These are phyloP conservation scores for Folsomia candida DNA, from an alignment of 2,888 invertebrate genomes.

Conservation along the genomic window DNA sequence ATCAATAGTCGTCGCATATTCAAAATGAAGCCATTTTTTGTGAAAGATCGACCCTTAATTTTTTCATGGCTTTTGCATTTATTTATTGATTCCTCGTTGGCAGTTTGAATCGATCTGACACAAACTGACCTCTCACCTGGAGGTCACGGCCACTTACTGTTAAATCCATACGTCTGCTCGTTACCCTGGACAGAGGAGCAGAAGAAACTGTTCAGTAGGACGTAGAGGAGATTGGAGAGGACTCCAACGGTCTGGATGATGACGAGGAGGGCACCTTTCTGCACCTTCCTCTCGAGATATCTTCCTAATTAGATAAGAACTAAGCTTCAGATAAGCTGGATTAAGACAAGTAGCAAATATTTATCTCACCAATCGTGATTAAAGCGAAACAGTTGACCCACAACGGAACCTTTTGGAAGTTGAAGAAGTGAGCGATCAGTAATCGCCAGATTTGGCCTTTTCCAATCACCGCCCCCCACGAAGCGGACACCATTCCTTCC, in stretches of 20 bases:
- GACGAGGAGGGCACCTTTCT: slow-evolving; percentile 9
- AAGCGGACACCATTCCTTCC: slow-evolving; percentile 22
- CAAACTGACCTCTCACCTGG: not conserved
- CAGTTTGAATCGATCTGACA: slow-evolving; percentile 10
- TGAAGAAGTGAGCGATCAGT: slow-evolving; percentile 37
- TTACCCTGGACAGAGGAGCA: slow-evolving; percentile 14
- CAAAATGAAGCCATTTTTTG: not conserved
- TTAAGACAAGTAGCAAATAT: not conserved
- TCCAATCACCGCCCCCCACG: slow-evolving; percentile 34
- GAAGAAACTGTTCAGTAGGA: slow-evolving; percentile 21
- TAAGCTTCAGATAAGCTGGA: not conserved
- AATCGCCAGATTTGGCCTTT: slow-evolving; percentile 32
- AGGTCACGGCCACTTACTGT: slow-evolving; percentile 31
- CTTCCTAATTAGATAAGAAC: slow-evolving; percentile 23
- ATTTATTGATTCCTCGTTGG: not conserved
- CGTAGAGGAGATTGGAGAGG: slow-evolving; percentile 27
- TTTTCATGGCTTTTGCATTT: too few species aligned
- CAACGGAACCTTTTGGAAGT: slow-evolving; percentile 24
- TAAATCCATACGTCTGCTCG: slow-evolving; percentile 33
- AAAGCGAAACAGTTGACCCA: slow-evolving; percentile 27
- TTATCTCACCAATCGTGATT: slow-evolving; percentile 24
- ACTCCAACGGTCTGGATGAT: slow-evolving; percentile 28
- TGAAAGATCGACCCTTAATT: not conserved
- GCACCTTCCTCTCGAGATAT: slow-evolving; percentile 36
- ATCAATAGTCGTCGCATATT: too few species aligned